Conservation (phyloP, 1,140 invertebrate genomes). For the Stegodyphus mimosarum region DNA sequence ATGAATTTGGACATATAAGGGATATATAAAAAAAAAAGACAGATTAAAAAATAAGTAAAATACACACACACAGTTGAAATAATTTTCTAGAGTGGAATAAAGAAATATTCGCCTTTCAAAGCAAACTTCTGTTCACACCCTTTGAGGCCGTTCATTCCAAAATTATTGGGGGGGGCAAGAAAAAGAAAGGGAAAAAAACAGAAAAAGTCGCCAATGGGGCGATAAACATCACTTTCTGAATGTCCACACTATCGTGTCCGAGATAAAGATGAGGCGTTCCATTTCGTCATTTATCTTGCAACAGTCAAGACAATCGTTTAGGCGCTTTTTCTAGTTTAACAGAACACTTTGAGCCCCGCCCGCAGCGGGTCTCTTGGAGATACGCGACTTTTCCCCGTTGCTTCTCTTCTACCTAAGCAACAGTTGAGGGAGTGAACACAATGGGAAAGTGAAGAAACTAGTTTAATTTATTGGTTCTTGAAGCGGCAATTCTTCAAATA, state of each 20-base stretch:
- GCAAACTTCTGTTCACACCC: no score
- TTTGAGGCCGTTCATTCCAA: no score
- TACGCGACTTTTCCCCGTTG: not conserved
- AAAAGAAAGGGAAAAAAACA: no score
- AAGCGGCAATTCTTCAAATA: no score
- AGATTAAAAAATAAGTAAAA: no score
- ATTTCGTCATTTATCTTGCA: conserved; percentile 13
- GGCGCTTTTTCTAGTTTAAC: conserved; percentile 19
- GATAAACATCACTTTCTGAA: not conserved
- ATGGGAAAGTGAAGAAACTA: not conserved
- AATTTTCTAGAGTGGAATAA: no score
- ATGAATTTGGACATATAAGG: not conserved
- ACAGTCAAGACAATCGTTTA: conserved; percentile 38
- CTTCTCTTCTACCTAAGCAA: not conserved
- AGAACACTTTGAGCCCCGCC: conserved; percentile 21
- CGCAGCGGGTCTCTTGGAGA: not conserved
- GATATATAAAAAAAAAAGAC: no score
- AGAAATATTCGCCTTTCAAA: no score
- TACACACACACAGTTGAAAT: no score
- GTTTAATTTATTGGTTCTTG: no score
- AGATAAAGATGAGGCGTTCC: conserved; percentile 46
- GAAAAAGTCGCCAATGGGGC: not conserved
- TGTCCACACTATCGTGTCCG: not conserved
- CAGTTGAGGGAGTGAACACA: not conserved
- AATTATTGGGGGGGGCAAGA: no score